A percentile compares a stretch with the other conserved stretches of the same genome.
Evolutionary conservation across 2,113 vertebrate genomes (phyloP).

Genomic region (Xiphophorus couchianus): DNA sequence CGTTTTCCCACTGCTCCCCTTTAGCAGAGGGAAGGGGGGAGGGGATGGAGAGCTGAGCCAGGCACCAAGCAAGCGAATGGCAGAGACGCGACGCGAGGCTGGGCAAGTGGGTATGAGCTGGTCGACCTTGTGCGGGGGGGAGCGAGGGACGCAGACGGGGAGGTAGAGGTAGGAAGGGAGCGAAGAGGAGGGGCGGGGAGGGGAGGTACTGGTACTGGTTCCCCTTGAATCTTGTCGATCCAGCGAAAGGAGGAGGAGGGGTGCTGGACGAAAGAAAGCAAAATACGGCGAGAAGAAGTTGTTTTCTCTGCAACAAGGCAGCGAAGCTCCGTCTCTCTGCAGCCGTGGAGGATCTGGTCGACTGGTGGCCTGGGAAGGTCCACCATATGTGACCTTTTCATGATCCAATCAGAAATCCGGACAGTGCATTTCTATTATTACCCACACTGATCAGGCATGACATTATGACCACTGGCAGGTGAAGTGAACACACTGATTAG

Average conservation of each 20-base stretch:
- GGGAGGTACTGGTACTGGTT: constrained; percentile 7
- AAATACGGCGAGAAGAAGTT: constrained; percentile 58
- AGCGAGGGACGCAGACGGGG: constrained; percentile 57
- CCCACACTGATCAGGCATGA: not conserved
- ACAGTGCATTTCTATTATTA: not conserved
- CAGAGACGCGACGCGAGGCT: constrained; percentile 44
- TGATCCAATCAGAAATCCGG: constrained; percentile 29
- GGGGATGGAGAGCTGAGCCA: constrained; percentile 38
- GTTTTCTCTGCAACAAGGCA: constrained; percentile 65
- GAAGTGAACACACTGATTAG: too few species aligned
- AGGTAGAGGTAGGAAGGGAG: constrained; percentile 21
- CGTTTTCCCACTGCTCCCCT: constrained; percentile 14
- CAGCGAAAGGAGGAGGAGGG: constrained; percentile 30
- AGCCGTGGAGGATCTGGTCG: constrained; percentile 1
- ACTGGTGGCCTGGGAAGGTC: constrained; percentile 48
- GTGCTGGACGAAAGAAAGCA: constrained; percentile 51
- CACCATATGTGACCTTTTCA: constrained; percentile 32
- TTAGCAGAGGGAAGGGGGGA: not conserved
- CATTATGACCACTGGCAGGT: too few species aligned
- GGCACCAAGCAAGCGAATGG: constrained; percentile 47
- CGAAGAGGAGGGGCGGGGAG: not conserved
- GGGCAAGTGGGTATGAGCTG: constrained; percentile 61
- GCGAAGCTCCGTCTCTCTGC: constrained; percentile 9
- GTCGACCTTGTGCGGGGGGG: constrained; percentile 73
- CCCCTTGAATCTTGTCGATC: constrained; percentile 65